These are phyloP conservation scores for Vireo griseus DNA, from an alignment of 2,797 vertebrate species.

Conservation along the genomic window DNA sequence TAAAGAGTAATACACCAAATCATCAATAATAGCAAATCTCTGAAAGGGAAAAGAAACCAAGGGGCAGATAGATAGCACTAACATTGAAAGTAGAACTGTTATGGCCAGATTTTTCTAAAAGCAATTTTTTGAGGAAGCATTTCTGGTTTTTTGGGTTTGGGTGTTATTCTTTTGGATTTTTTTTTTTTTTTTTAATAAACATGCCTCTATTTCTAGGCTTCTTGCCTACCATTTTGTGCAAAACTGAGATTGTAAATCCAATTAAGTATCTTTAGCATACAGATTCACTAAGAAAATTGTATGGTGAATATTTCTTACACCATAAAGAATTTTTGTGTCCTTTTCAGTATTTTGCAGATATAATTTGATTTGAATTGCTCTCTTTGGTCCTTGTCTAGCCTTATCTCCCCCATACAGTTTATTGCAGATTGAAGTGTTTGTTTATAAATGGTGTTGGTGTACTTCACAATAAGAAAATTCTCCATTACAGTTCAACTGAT, in stretches of 20 bases:
- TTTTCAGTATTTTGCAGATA: neutral
- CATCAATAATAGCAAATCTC: neutral
- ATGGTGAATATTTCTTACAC: neutral
- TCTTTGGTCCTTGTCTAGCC: neutral
- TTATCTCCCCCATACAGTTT: neutral
- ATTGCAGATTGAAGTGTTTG: neutral
- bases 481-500: neutral
- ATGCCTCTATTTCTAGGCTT: neutral
- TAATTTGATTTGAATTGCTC: neutral
- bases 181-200: neutral
- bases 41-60: neutral
- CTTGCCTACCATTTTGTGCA: neutral
- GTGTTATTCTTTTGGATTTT: neutral
- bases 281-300: neutral
- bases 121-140: neutral
- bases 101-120: neutral
- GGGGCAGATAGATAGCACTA: neutral
- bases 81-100: neutral
- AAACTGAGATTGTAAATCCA: neutral
- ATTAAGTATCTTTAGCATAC: neutral
- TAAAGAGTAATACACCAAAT: neutral
- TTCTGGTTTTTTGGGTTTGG: accelerated
- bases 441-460: neutral
- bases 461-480: neutral
- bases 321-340: neutral